A percentile compares a stretch with the other conserved stretches of the same genome.
Evolutionary conservation across 2,888 invertebrate genomes (phyloP).

Genomic region (Parochlus steinenii): DNA sequence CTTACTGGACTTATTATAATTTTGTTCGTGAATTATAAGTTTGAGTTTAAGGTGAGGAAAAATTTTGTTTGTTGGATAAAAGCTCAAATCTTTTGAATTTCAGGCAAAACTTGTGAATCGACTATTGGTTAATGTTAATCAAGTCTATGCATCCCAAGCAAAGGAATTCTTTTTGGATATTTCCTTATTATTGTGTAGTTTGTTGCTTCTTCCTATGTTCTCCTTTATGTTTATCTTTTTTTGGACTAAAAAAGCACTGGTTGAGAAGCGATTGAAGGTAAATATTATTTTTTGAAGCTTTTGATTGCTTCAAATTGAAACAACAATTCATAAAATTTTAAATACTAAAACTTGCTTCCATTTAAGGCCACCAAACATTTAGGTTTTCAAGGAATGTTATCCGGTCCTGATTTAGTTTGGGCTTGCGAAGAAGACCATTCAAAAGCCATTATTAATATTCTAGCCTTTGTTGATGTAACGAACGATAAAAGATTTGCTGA

Average conservation of each 20-base stretch:
- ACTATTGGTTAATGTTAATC: slow-evolving; percentile 10
- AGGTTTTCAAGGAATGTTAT: slow-evolving; percentile 30
- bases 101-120: slow-evolving; percentile 13
- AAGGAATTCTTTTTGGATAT: neutral
- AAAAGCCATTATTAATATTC: slow-evolving; percentile 33
- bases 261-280: slow-evolving; percentile 10
- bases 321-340: too few relatives aligned
- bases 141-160: slow-evolving; percentile 10
- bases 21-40: slow-evolving; percentile 16
- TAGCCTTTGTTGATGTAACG: slow-evolving; percentile 29
- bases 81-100: slow-evolving; percentile 13
- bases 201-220: slow-evolving; percentile 14
- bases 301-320: too few relatives aligned
- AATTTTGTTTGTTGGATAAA: slow-evolving; percentile 8
- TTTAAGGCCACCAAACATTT: too few relatives aligned
- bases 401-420: slow-evolving; percentile 38
- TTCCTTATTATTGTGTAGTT: neutral
- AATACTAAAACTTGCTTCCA: slow-evolving; percentile 21
- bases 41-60: slow-evolving; percentile 12
- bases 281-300: slow-evolving; percentile 7
- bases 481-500: slow-evolving; percentile 16
- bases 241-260: slow-evolving; percentile 15
- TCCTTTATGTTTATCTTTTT: slow-evolving; percentile 14
- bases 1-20: slow-evolving; percentile 20
- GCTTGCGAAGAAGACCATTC: slow-evolving; percentile 33